These are phyloP conservation scores for Drosophila antonietae DNA, from an alignment of 2,888 invertebrate species.

Conservation along the genomic window DNA sequence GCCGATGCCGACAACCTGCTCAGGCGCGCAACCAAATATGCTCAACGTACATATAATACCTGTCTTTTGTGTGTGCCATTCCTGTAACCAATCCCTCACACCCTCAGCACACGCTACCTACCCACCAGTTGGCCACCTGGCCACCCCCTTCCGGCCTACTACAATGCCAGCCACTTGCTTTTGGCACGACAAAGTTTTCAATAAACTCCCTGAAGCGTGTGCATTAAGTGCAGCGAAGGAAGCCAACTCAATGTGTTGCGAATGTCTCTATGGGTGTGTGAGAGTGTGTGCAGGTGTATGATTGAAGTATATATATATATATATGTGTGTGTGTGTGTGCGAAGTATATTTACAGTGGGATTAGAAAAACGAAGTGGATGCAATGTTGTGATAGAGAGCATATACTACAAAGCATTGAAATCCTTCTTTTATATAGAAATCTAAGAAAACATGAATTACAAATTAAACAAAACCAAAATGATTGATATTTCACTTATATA, in stretches of 20 bases:
- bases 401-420: not conserved
- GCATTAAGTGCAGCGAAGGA: conserved; percentile 79
- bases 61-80: conserved; percentile 67
- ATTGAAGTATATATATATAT: too few relatives aligned
- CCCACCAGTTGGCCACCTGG: not conserved
- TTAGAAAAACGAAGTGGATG: not conserved
- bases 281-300: conserved; percentile 10
- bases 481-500: not conserved
- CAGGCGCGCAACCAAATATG: conserved; percentile 68
- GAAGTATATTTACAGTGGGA: conserved; percentile 47
- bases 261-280: conserved; percentile 16
- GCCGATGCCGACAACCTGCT: conserved; percentile 57
- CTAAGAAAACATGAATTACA: too few relatives aligned
- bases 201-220: conserved; percentile 82
- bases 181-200: conserved; percentile 80
- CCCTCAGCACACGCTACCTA: not conserved
- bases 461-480: not conserved
- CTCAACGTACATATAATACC: conserved; percentile 70
- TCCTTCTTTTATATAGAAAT: too few relatives aligned
- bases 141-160: conserved; percentile 14
- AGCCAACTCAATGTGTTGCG: conserved; percentile 59
- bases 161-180: conserved; percentile 61
- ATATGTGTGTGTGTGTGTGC: conserved; percentile 19
- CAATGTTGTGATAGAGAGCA: not conserved
- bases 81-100: conserved; percentile 1